Evolutionary conservation across 1,140 invertebrate species (phyloP), one percentile per base, ranked within the genome.

Genomic region (Eriocheir sinensis): DNA sequence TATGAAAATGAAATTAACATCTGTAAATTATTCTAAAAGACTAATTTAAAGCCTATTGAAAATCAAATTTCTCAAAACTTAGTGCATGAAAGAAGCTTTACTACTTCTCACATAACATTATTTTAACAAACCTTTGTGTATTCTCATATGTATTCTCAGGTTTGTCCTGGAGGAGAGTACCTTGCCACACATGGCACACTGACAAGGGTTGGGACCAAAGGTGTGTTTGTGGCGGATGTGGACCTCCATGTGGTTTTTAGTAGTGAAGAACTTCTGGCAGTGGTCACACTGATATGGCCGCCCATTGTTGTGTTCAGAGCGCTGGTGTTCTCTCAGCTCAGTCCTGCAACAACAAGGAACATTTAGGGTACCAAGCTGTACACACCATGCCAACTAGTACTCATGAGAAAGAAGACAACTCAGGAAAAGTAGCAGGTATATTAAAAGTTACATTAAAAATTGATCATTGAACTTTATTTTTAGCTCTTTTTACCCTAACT

Each of bases 181-280:
- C 38, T 95, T 95, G 9, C 89, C 89, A 92, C 94, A 95, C 48
- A 92, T 80, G 17, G 48, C 83, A 80, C 94, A 95, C 89, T 95
- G 94, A 36, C 94, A 95, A 30, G 90, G 94, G 79, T 92, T 95
- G 27, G 90, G 94, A 3, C 94, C 89, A 4, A 38, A 79, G 1
- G 72, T 92, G 90, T 95, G 94, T 44, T 95, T 95, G 48, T 95
- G 94, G 4, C 83, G 80, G 6, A 95, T 48, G 36, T 95, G 94
- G 27, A 92, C 94, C 60, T 95, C 94, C 90, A 95, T 92, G 90
- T 92, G 94, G 48, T 95, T 95, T 89, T 92, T 91, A n/a, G 94
- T 95, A 27, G 94, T 95, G 90, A 95, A 95, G 90, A 92, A 95
- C 9, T 95, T 95, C 40, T 95, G 89, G 85, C 94, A 95, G 8